Base-by-base conservation (phyloP, 2,888 invertebrate species). In the Chrysina gloriosa region DNA sequence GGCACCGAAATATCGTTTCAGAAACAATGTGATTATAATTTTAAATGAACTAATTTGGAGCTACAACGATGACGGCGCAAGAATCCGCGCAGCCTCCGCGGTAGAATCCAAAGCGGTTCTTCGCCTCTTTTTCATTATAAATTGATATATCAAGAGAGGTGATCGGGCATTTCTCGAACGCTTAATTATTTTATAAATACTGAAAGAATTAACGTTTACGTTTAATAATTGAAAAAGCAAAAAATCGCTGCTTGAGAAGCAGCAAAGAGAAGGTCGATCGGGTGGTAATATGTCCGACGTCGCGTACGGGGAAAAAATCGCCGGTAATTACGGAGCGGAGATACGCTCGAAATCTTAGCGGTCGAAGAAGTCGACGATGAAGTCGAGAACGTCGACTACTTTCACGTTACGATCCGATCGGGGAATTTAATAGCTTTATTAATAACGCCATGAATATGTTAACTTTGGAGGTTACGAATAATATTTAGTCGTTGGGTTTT, bases 111-210 rank as follows among this genome's bases (percentile, higher is more conserved):
- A 61, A 42, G 27, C 25, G 7, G 42, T 25, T 2, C 58, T 42
- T 14, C 42, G 42, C 27, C 9, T 29, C 25, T 11, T n/a, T 56
- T 39, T 76, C 74, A 14, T 61, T 42, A 25, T 42, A 42, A 77
- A 78, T 78, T 78, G 78, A 77, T 78, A 78, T 75, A 77, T 78
- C 77, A 76, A 73, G 69, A 21, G 45, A 69, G 65, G 71, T 78
- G 78, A 78, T 76, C 72, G 23, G 70, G 72, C 73, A 23, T 63
- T 65, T 31, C 68, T 63, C 42, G 16, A 63, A 65, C 69, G 47
- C 52, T 72, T 73, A 72, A 73, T 73, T 72, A 73, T 73, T 71
- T 73, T 52, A 50, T 69, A 71, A 72, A 70, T 69, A 64, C 68
- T 63, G 42, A 56, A 67, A 64, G 69, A 71, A 75, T 76, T 74